phyloP scores from a whole-genome alignment of 2,797 vertebrate genomes.

The Hyperoplus lanceolatus region DNA sequence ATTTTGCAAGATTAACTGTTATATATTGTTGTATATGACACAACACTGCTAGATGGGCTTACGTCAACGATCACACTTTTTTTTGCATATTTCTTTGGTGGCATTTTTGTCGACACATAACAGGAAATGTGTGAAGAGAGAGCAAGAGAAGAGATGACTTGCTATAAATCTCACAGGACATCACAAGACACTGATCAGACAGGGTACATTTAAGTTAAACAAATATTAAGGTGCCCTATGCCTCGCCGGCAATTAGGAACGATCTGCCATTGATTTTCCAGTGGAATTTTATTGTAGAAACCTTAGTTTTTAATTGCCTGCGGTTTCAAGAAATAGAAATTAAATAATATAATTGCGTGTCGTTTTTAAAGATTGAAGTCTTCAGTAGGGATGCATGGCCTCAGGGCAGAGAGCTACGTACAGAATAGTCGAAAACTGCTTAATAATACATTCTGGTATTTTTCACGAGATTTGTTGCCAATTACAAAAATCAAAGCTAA shows the following conservation, averaged over 20 bases:
- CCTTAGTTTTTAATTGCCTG: not conserved
- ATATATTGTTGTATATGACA: not conserved
- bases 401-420: not conserved
- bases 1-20: constrained; percentile 11
- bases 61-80: not conserved
- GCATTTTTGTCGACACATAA: constrained; percentile 14
- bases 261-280: not conserved
- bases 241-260: not conserved
- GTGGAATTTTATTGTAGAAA: not conserved
- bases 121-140: constrained; percentile 11
- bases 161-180: too few relatives aligned
- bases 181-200: not conserved
- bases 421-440: not conserved
- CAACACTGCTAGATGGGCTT: constrained; percentile 4
- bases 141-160: not conserved
- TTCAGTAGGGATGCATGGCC: not conserved
- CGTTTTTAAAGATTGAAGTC: too few relatives aligned
- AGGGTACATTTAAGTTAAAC: too few relatives aligned
- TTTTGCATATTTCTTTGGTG: not conserved
- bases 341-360: not conserved
- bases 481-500: not conserved
- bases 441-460: not conserved
- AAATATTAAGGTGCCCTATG: not conserved
- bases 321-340: not conserved
- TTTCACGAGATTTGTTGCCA: not conserved